Evolutionary conservation across 1,140 invertebrate genomes (phyloP).

Genomic region (Drosophila aff.): DNA sequence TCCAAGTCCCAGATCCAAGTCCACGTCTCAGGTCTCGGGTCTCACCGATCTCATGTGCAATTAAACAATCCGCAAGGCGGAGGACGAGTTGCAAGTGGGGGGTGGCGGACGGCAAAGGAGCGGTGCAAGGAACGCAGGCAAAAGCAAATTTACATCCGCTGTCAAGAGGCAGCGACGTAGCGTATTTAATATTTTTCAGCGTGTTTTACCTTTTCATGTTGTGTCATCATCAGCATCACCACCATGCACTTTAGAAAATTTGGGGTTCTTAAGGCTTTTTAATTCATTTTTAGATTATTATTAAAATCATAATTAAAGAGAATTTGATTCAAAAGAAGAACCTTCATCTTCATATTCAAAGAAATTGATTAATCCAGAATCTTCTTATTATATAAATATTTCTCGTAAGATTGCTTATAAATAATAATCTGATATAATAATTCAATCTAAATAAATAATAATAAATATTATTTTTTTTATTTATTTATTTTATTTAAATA

Average conservation of each 20-base stretch:
- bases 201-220: slow-evolving; percentile 85
- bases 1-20: slow-evolving; percentile 4
- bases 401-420: too few species aligned
- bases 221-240: slow-evolving; percentile 82
- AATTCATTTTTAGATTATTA: not conserved
- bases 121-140: slow-evolving; percentile 37
- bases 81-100: slow-evolving; percentile 2
- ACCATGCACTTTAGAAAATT: not conserved
- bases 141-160: slow-evolving; percentile 84
- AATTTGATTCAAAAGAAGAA: too few species aligned
- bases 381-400: too few species aligned
- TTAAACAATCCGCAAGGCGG: slow-evolving; percentile 62
- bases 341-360: too few species aligned
- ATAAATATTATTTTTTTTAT: too few species aligned
- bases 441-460: too few species aligned
- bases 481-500: too few species aligned
- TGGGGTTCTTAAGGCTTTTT: too few species aligned
- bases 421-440: too few species aligned
- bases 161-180: slow-evolving; percentile 83
- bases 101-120: not conserved
- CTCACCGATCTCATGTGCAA: slow-evolving; percentile 72
- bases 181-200: slow-evolving; percentile 85
- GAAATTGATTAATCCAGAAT: not conserved
- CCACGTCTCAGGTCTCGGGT: not conserved
- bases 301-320: too few species aligned